These are phyloP conservation scores for Mactromeris polynyma DNA, from an alignment of 2,888 invertebrate genomes.

Conservation along the genomic window DNA sequence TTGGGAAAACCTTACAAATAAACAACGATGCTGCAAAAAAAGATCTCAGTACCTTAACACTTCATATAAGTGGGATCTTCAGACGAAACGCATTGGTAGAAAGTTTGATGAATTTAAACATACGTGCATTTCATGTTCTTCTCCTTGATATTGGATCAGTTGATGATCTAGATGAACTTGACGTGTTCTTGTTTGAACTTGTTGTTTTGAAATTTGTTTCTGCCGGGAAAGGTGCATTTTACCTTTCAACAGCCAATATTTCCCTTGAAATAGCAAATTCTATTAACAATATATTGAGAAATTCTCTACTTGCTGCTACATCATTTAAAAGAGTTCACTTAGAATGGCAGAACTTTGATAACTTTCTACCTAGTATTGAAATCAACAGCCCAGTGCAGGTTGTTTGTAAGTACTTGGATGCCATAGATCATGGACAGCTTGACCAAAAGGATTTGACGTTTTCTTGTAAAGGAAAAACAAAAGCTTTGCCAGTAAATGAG, in stretches of 20 bases:
- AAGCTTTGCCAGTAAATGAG: slow-evolving; percentile 31
- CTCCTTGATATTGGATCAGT: slow-evolving; percentile 74
- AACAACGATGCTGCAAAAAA: slow-evolving; percentile 36
- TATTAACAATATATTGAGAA: slow-evolving; percentile 64
- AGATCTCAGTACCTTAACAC: slow-evolving; percentile 34
- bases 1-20: slow-evolving; percentile 73
- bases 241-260: slow-evolving; percentile 58
- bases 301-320: slow-evolving; percentile 66
- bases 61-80: slow-evolving; percentile 74
- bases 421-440: slow-evolving; percentile 44
- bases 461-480: slow-evolving; percentile 20
- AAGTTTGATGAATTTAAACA: slow-evolving; percentile 45
- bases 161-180: slow-evolving; percentile 63
- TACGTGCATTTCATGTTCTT: slow-evolving; percentile 56
- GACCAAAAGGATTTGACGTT: slow-evolving; percentile 67
- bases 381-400: slow-evolving; percentile 75
- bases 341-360: slow-evolving; percentile 64
- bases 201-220: slow-evolving; percentile 64
- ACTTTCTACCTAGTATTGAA: slow-evolving; percentile 69
- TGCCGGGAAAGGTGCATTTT: slow-evolving; percentile 55
- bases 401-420: slow-evolving; percentile 71
- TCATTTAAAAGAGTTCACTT: slow-evolving; percentile 67
- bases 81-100: slow-evolving; percentile 52
- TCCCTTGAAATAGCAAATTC: slow-evolving; percentile 75
- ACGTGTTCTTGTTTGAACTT: slow-evolving; percentile 73